Percentiles rank a stretch among this genome's conserved stretches.
Evolutionary conservation across 2,113 vertebrate species (phyloP).

Genomic region (Rhabdornis inornatus): DNA sequence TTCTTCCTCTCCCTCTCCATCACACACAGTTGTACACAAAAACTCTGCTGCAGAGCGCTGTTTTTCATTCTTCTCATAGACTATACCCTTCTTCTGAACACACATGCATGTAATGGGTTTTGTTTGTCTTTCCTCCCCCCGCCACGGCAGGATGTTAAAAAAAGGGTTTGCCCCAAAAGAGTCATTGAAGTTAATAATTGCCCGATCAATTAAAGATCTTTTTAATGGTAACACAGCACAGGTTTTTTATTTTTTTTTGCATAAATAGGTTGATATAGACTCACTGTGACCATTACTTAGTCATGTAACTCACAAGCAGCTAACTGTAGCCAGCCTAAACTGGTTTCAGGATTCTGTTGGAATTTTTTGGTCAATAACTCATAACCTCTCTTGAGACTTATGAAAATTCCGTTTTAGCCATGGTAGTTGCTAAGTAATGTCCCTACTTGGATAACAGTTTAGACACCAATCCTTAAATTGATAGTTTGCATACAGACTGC

Average conservation of each 20-base stretch:
- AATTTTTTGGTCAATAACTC: constrained; percentile 52
- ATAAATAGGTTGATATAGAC: not conserved
- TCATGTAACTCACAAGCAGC: not conserved
- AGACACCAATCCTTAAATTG: constrained; percentile 52
- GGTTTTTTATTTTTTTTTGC: not conserved
- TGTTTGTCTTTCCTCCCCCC: not conserved
- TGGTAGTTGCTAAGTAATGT: constrained; percentile 53
- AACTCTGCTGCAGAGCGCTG: not conserved
- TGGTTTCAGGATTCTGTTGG: constrained; percentile 6
- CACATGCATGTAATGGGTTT: fast-evolving
- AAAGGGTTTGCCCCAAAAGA: not conserved
- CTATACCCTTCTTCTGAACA: not conserved
- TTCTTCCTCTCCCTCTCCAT: not conserved
- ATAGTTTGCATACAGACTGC: constrained; percentile 22
- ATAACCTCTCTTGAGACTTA: constrained; percentile 49
- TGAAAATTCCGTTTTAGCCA: constrained; percentile 39
- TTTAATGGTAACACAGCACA: not conserved
- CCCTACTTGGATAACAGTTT: constrained; percentile 52
- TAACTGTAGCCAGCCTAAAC: constrained; percentile 13
- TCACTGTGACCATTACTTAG: constrained; percentile 27
- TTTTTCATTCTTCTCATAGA: not conserved
- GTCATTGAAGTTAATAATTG: not conserved
- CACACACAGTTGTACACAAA: not conserved
- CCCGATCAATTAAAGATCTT: not conserved
- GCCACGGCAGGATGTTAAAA: not conserved